Percentiles rank a stretch among this genome's conserved stretches.
Evolutionary conservation across 2,888 invertebrate genomes (phyloP).

Genomic region (Epinotia nisella): DNA sequence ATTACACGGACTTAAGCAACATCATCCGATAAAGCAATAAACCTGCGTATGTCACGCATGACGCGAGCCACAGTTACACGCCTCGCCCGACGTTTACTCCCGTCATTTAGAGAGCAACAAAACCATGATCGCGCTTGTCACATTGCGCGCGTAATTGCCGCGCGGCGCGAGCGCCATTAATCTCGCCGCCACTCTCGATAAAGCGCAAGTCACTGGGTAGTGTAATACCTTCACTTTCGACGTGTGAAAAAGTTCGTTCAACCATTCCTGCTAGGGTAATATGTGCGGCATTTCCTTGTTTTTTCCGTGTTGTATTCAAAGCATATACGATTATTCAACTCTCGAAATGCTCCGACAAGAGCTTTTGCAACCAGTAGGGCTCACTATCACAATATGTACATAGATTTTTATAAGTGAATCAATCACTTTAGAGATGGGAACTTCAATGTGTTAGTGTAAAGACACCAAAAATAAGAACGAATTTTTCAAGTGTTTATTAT

Average conservation of each 20-base stretch:
- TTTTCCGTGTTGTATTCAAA: conserved; percentile 9
- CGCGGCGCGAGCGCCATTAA: conserved; percentile 77
- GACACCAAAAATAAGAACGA: too few relatives aligned
- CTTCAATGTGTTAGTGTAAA: too few relatives aligned
- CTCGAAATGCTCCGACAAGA: neutral
- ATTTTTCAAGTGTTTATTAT: too few relatives aligned
- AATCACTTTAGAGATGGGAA: too few relatives aligned
- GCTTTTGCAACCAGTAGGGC: too few relatives aligned
- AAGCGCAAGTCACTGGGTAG: conserved; percentile 81
- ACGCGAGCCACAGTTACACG: conserved; percentile 18
- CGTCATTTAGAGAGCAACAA: conserved; percentile 64
- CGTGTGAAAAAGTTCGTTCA: conserved; percentile 44
- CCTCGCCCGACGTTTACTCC: conserved; percentile 49
- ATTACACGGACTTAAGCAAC: neutral
- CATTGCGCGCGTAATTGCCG: conserved; percentile 83
- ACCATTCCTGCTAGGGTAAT: conserved; percentile 15
- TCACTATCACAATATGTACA: too few relatives aligned
- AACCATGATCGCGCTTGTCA: conserved; percentile 68
- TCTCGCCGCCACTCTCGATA: conserved; percentile 80
- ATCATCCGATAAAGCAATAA: conserved; percentile 20
- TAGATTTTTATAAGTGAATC: too few relatives aligned
- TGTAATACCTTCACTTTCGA: conserved; percentile 65
- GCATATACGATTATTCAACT: neutral
- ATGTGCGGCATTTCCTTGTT: conserved; percentile 2
- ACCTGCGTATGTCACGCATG: conserved; percentile 8